Evolutionary conservation across 2,113 vertebrate genomes (phyloP).

Genomic region (Sapayoa aenigma): DNA sequence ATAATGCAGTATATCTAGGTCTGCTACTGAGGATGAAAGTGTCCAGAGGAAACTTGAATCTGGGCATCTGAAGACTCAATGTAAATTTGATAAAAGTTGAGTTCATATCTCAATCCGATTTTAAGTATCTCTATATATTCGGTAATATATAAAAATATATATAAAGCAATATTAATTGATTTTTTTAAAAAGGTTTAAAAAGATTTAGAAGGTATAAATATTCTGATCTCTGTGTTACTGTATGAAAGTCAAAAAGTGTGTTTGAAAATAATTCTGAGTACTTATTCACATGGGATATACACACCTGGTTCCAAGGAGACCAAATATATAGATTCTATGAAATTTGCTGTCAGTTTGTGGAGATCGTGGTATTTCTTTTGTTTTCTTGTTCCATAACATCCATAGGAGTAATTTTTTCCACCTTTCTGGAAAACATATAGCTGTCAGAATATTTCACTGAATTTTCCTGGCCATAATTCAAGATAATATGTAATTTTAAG

Average conservation of each 20-base stretch:
- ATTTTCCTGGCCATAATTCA: background rate
- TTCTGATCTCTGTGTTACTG: background rate
- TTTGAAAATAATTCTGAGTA: background rate
- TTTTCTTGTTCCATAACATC: background rate
- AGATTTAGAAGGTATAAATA: background rate
- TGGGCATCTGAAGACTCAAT: background rate
- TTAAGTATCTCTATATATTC: background rate
- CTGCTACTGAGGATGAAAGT: background rate
- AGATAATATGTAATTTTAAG: constrained; percentile 63
- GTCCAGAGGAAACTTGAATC: background rate
- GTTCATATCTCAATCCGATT: background rate
- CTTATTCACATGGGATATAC: background rate
- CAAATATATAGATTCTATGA: background rate
- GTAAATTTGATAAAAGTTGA: background rate
- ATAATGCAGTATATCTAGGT: background rate
- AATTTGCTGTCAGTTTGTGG: background rate
- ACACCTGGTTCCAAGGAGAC: background rate
- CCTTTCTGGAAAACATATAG: background rate
- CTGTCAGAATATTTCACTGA: constrained; percentile 28
- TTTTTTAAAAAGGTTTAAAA: background rate
- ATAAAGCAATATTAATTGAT: background rate
- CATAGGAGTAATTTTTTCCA: background rate
- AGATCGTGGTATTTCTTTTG: background rate
- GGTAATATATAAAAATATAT: too few relatives aligned
- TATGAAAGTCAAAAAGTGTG: background rate